Conservation (phyloP, 2,113 vertebrate genomes). For the Apteryx mantelli region DNA sequence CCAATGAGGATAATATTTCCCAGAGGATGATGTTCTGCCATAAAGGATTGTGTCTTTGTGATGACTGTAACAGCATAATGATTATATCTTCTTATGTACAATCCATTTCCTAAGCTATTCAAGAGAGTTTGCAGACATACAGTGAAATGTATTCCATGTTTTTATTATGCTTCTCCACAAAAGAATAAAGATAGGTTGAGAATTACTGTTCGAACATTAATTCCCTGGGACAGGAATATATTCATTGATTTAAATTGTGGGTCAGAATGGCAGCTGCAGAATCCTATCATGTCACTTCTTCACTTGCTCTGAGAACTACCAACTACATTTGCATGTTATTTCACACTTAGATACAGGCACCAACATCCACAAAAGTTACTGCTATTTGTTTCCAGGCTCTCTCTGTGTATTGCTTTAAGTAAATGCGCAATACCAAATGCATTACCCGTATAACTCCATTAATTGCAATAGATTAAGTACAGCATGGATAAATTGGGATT, state of each 20-base stretch:
- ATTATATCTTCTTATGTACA: not conserved
- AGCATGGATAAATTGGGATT: constrained; percentile 28
- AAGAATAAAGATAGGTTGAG: constrained; percentile 16
- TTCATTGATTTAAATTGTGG: constrained; percentile 1
- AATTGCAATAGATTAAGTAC: not conserved
- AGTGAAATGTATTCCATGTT: not conserved
- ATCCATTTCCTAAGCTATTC: not conserved
- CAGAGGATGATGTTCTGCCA: constrained; percentile 20
- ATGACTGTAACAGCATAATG: constrained; percentile 9
- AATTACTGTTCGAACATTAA: not conserved
- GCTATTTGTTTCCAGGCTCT: not conserved
- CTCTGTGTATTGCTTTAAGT: not conserved
- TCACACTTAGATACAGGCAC: constrained; percentile 16
- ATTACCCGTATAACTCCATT: not conserved
- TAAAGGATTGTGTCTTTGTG: constrained; percentile 15
- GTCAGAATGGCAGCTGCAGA: constrained; percentile 12
- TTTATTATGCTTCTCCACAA: constrained; percentile 7
- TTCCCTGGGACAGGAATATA: not conserved
- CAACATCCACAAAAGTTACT: constrained; percentile 25
- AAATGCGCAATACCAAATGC: not conserved
- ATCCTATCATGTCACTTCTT: constrained; percentile 15
- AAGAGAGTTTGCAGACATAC: not conserved
- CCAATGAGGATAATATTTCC: constrained; percentile 32
- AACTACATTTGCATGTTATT: constrained; percentile 44
- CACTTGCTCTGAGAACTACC: constrained; percentile 42